phyloP scores from a whole-genome alignment of 2,113 vertebrate species.

The Prolemur simus region DNA sequence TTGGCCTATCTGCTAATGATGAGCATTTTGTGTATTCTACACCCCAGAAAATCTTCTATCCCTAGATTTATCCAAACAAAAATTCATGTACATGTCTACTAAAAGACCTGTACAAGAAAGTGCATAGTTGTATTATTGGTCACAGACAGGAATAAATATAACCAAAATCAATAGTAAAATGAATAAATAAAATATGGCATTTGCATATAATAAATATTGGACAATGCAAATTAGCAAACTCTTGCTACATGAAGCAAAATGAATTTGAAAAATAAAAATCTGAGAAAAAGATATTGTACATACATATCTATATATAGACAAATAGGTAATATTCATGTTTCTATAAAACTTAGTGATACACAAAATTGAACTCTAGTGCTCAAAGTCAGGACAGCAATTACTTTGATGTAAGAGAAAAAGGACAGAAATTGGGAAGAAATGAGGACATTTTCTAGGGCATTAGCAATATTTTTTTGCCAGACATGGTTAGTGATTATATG shows the following conservation, averaged over 20 bases:
- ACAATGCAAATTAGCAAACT: not conserved
- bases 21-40: not conserved
- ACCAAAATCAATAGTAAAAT: not conserved
- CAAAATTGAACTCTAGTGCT: not conserved
- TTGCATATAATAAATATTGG: not conserved
- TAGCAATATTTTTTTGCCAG: not conserved
- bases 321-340: not conserved
- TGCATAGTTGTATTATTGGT: not conserved
- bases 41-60: not conserved
- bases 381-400: not conserved
- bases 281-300: not conserved
- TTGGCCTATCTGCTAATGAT: not conserved
- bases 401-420: not conserved
- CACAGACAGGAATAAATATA: not conserved
- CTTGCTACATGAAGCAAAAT: not conserved
- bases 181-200: not conserved
- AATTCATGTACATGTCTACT: not conserved
- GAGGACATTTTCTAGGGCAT: not conserved
- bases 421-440: not conserved
- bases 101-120: not conserved
- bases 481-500: not conserved
- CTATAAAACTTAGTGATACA: not conserved
- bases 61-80: not conserved
- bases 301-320: not conserved
- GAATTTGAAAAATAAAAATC: not conserved